A percentile compares a stretch with the other conserved stretches of the same genome.
Conservation (phyloP, 2,113 vertebrate species). For the Maccullochella peelii region DNA sequence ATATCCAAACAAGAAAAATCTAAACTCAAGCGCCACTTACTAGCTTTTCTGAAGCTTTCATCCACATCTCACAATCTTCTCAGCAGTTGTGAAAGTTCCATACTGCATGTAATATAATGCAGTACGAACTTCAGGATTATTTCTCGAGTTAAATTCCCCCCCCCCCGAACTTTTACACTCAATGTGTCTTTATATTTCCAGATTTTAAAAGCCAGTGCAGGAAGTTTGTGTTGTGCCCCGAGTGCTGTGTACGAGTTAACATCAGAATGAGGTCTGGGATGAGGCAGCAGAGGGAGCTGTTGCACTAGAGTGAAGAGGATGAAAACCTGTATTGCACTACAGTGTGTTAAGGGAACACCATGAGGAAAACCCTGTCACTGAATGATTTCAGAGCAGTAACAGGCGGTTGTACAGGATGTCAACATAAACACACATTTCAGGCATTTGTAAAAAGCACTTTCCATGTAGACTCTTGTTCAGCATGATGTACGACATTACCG, state of each 20-base stretch:
- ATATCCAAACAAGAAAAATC: conserved; percentile 2
- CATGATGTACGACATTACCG: background rate
- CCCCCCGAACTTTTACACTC: too few relatives aligned
- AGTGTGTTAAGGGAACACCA: background rate
- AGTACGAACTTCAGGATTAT: background rate
- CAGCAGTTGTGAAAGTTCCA: background rate
- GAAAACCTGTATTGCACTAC: conserved; percentile 26
- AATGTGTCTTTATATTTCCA: background rate
- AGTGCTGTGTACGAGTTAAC: conserved; percentile 2
- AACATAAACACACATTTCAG: background rate
- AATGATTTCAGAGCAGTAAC: conserved; percentile 41
- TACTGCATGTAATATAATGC: background rate
- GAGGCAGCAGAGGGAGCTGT: conserved; percentile 80
- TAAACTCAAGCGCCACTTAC: background rate
- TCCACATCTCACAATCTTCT: background rate
- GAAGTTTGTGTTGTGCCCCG: conserved; percentile 17
- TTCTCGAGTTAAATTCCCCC: background rate
- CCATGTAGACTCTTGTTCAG: background rate
- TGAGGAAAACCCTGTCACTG: conserved; percentile 35
- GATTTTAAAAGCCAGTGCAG: conserved; percentile 16
- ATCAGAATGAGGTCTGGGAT: conserved; percentile 16
- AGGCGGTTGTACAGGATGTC: background rate
- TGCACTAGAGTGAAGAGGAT: conserved; percentile 49
- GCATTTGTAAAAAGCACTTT: background rate
- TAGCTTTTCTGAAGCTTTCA: background rate